These are phyloP conservation scores for Acrossocheilus fasciatus DNA, from an alignment of 2,797 vertebrate genomes.

Conservation along the genomic window DNA sequence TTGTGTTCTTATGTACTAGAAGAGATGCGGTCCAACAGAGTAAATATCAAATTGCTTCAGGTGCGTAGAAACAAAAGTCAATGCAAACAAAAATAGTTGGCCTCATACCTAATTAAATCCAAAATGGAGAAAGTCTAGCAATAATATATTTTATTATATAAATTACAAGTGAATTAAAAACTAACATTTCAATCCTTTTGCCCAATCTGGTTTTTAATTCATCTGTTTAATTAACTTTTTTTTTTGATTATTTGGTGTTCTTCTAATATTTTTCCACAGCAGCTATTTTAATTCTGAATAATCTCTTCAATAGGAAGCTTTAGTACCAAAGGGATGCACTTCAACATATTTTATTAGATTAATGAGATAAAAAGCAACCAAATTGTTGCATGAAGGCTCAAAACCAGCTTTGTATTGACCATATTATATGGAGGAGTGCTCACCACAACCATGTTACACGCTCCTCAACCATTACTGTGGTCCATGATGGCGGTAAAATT, in stretches of 20 bases:
- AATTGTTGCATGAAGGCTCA: not conserved
- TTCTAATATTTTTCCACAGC: not conserved
- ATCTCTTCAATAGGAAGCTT: not conserved
- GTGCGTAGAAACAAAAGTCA: not conserved
- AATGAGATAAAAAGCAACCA: not conserved
- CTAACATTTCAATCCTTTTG: not conserved
- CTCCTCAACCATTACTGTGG: conserved; percentile 20
- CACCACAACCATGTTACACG: conserved; percentile 24
- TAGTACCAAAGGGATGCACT: not conserved
- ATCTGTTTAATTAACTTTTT: not conserved
- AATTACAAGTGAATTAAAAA: not conserved
- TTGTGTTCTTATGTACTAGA: not conserved
- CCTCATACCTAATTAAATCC: not conserved
- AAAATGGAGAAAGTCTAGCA: not conserved
- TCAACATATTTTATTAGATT: not conserved
- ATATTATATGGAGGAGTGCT: not conserved
- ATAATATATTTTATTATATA: not conserved
- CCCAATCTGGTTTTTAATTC: not conserved
- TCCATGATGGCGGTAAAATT: conserved; percentile 53
- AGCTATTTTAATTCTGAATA: not conserved
- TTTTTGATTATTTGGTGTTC: not conserved
- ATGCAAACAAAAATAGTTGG: not conserved
- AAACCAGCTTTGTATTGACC: conserved; percentile 46
- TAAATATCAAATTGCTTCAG: not conserved
- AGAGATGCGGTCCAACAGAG: not conserved